These are phyloP conservation scores for Aphelenchoides avenae DNA, from an alignment of 1,140 invertebrate genomes.

Conservation along the genomic window DNA sequence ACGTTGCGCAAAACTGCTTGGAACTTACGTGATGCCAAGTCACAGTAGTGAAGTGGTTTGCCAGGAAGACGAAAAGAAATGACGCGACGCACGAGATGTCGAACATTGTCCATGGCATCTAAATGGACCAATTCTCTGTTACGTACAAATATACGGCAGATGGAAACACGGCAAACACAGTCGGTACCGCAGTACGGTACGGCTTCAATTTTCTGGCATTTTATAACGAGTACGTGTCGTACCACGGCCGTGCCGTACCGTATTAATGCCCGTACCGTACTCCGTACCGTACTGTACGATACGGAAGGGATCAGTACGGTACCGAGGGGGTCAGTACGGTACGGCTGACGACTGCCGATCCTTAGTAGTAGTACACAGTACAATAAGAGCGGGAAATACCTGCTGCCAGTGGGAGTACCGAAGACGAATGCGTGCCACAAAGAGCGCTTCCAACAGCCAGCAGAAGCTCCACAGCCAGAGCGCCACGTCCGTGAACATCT, in stretches of 20 bases:
- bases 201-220: too few species aligned
- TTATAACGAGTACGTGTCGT: too few species aligned
- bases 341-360: conserved; percentile 19
- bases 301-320: conserved; percentile 21
- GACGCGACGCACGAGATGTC: conserved; percentile 4
- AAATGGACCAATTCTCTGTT: not conserved
- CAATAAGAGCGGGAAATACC: conserved; percentile 4
- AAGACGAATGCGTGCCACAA: conserved; percentile 31
- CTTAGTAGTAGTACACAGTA: conserved; percentile 4
- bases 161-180: too few species aligned
- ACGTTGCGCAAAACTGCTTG: too few species aligned
- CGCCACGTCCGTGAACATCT: conserved; percentile 29
- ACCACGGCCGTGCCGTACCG: too few species aligned
- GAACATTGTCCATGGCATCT: conserved; percentile 15
- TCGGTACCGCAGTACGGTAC: conserved; percentile 23
- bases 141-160: too few species aligned
- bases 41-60: conserved; percentile 6
- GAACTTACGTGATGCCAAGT: conserved; percentile 4
- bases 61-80: conserved; percentile 17
- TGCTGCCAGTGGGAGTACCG: conserved; percentile 30
- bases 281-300: too few species aligned
- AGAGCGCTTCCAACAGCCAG: conserved; percentile 48
- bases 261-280: too few species aligned
- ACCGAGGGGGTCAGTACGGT: too few species aligned
- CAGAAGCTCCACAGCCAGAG: conserved; percentile 53